Percentiles rank a stretch among this genome's conserved stretches.
These are phyloP conservation scores for Sphecodes monilicornis DNA, from an alignment of 2,888 invertebrate species.

Conservation along the genomic window DNA sequence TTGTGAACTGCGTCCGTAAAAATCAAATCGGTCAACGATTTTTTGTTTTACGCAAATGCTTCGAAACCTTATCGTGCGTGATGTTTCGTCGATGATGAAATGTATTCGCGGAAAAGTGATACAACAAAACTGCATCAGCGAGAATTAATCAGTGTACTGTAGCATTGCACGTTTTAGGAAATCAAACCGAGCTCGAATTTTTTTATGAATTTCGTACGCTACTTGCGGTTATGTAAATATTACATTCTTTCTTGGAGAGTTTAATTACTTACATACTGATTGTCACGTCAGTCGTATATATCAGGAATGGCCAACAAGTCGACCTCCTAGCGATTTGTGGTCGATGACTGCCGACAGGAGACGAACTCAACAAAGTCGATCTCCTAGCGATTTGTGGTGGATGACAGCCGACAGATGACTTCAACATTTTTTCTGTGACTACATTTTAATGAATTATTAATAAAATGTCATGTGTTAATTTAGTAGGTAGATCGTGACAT, in stretches of 20 bases:
- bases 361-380: no score
- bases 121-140: not conserved
- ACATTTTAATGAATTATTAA: no score
- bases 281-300: not conserved
- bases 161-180: not conserved
- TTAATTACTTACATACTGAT: not conserved
- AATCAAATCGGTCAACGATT: not conserved
- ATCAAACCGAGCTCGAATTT: not conserved
- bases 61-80: constrained; percentile 11
- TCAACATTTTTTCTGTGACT: no score
- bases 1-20: constrained; percentile 14
- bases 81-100: constrained; percentile 31
- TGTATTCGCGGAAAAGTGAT: constrained; percentile 25
- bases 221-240: not conserved
- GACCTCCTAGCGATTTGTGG: no score
- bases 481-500: no score
- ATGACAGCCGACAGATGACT: no score
- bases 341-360: no score
- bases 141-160: constrained; percentile 1
- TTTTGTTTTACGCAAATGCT: not conserved
- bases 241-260: not conserved
- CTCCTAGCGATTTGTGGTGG: no score
- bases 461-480: no score
- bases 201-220: not conserved
- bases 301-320: no score